Percentiles rank a stretch among this genome's conserved stretches.
Conservation (phyloP, 2,113 vertebrate species). For the Cacatua alba region DNA sequence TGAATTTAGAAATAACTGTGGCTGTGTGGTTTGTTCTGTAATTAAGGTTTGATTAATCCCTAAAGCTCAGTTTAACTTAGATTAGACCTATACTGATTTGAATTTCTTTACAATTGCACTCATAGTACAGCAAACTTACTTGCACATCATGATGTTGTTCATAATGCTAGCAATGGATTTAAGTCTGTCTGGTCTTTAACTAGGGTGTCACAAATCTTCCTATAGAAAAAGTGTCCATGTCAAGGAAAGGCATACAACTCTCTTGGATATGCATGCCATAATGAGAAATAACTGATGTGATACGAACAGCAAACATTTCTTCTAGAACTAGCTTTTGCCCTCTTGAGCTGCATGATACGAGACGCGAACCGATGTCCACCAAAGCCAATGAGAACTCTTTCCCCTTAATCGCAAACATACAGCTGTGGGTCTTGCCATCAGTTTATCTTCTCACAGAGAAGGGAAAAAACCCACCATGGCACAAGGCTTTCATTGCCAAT, state of each 20-base stretch:
- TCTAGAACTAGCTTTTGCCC: background rate
- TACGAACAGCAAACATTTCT: background rate
- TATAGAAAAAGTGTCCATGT: background rate
- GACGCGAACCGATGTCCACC: background rate
- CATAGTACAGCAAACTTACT: conserved; percentile 28
- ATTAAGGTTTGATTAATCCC: conserved; percentile 77
- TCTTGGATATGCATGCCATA: background rate
- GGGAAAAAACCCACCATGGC: background rate
- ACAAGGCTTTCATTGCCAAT: background rate
- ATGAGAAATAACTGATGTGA: background rate
- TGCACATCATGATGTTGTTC: background rate
- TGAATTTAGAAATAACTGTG: conserved; percentile 61
- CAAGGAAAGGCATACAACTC: background rate
- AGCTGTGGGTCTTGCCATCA: background rate
- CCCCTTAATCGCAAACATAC: background rate
- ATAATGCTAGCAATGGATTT: background rate
- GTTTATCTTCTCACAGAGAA: background rate
- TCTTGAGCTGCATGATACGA: background rate
- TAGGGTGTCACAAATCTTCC: background rate
- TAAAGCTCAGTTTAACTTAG: conserved; percentile 70
- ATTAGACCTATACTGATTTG: conserved; percentile 68
- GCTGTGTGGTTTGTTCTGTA: conserved; percentile 65
- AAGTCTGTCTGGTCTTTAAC: background rate
- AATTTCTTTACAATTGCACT: conserved; percentile 61
- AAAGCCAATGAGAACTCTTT: background rate